Percentiles rank a stretch among this genome's conserved stretches.
These are phyloP conservation scores for Apotomis turbidana DNA, from an alignment of 2,888 invertebrate species.

Conservation along the genomic window DNA sequence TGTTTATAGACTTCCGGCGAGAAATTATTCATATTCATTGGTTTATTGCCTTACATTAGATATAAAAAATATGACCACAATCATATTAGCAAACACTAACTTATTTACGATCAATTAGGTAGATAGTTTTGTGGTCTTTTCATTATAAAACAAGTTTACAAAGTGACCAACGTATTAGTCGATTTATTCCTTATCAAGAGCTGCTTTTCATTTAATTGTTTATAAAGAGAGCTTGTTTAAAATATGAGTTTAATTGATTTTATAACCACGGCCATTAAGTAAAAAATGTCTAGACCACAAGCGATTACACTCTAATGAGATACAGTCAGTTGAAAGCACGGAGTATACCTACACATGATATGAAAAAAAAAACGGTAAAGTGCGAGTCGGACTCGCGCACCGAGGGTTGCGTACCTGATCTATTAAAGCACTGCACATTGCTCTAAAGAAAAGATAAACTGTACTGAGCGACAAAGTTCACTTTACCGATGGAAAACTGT, in stretches of 20 bases:
- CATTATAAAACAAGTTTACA: neutral
- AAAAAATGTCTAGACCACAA: slow-evolving; percentile 20
- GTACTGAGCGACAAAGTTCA: too few relatives aligned
- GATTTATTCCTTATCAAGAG: slow-evolving; percentile 17
- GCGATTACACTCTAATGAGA: neutral
- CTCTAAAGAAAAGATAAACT: too few relatives aligned
- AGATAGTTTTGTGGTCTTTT: neutral
- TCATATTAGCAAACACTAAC: neutral
- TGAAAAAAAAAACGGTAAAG: too few relatives aligned
- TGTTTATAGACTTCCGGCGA: neutral
- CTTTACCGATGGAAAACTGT: too few relatives aligned
- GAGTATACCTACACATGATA: neutral
- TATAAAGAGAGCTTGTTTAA: slow-evolving; percentile 10
- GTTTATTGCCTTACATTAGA: neutral
- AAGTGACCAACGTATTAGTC: slow-evolving; percentile 9
- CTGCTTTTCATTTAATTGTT: slow-evolving; percentile 12
- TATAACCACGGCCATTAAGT: slow-evolving; percentile 1
- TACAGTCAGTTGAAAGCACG: neutral
- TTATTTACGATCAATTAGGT: neutral
- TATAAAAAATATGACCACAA: neutral
- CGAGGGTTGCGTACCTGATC: too few relatives aligned
- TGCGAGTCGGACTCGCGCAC: too few relatives aligned
- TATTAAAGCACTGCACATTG: too few relatives aligned
- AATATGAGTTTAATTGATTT: slow-evolving; percentile 19
- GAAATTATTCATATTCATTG: neutral